A percentile compares a stretch with the other conserved stretches of the same genome.
phyloP scores from a whole-genome alignment of 2,113 vertebrate genomes.

The Nansenia antarctica region DNA sequence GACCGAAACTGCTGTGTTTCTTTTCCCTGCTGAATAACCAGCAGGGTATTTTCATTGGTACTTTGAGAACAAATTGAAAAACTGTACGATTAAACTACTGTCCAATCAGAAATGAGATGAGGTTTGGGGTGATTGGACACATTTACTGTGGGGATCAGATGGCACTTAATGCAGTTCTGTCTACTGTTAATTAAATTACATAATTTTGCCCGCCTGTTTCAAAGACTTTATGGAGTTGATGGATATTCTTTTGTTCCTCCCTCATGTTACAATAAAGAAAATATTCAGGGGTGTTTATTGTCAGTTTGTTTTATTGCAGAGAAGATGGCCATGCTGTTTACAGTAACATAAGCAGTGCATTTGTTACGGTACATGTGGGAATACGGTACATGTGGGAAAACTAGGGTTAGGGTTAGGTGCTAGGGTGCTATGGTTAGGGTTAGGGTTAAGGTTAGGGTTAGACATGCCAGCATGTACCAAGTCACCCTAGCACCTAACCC shows the following conservation, averaged over 20 bases:
- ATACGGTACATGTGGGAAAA: too few relatives aligned
- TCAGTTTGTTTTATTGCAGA: neutral
- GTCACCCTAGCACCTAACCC: too few relatives aligned
- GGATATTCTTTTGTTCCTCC: conserved; percentile 37
- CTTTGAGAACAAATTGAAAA: conserved; percentile 14
- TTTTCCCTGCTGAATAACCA: too few relatives aligned
- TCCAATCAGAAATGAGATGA: neutral
- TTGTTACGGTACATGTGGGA: too few relatives aligned
- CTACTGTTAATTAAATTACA: neutral
- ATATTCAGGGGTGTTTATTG: conserved; percentile 41
- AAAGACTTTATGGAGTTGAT: conserved; percentile 14
- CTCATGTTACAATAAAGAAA: conserved; percentile 55
- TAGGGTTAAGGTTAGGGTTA: too few relatives aligned
- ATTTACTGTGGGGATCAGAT: conserved; percentile 15
- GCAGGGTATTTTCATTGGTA: conserved; percentile 9
- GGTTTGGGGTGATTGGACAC: neutral
- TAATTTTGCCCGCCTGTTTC: neutral
- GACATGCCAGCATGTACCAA: too few relatives aligned
- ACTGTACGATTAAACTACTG: too few relatives aligned
- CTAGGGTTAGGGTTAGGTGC: too few relatives aligned
- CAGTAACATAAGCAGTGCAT: too few relatives aligned
- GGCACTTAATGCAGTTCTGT: conserved; percentile 3
- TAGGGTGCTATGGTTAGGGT: too few relatives aligned
- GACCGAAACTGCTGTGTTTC: conserved; percentile 64
- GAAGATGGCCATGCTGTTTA: too few relatives aligned